Conservation (phyloP, 1,140 invertebrate species). For the Charaxes varanes region DNA sequence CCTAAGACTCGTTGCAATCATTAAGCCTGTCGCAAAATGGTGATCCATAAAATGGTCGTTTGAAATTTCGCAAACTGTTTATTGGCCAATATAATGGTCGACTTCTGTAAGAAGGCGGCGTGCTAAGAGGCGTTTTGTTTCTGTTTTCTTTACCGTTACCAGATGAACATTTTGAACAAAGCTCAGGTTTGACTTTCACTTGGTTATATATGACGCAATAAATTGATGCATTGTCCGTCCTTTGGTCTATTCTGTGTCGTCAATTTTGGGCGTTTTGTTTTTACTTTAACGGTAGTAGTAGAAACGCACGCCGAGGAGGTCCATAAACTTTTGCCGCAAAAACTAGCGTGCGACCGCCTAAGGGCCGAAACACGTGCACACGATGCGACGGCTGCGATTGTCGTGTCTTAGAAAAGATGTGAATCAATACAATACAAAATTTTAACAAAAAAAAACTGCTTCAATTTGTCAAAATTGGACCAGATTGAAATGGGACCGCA, state of each 20-base stretch:
- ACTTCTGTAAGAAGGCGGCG: slow-evolving; percentile 45
- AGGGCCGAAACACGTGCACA: no score
- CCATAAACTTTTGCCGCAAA: slow-evolving; percentile 40
- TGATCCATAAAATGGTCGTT: slow-evolving; percentile 30
- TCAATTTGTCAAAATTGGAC: no score
- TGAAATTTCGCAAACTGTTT: slow-evolving; percentile 52
- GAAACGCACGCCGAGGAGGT: slow-evolving; percentile 40
- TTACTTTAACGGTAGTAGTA: slow-evolving; percentile 59
- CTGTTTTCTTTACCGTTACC: slow-evolving; percentile 60
- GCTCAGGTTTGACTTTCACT: slow-evolving; percentile 55
- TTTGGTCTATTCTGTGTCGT: slow-evolving; percentile 27
- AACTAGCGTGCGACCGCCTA: slow-evolving; percentile 45
- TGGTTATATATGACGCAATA: slow-evolving; percentile 60
- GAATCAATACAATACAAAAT: no score
- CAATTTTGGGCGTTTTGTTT: slow-evolving; percentile 48
- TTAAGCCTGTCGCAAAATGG: slow-evolving; percentile 15
- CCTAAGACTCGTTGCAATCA: slow-evolving; percentile 9
- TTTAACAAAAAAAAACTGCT: no score
- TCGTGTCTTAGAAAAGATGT: no score
- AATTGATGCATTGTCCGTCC: slow-evolving; percentile 39
- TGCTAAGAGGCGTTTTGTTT: slow-evolving; percentile 28
- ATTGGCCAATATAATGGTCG: slow-evolving; percentile 33
- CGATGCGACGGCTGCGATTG: no score
- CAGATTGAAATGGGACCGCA: no score
- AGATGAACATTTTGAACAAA: slow-evolving; percentile 39